Percentiles rank a stretch among this genome's conserved stretches.
Evolutionary conservation across 2,888 invertebrate species (phyloP).

Genomic region (Eretmocerus hayati): DNA sequence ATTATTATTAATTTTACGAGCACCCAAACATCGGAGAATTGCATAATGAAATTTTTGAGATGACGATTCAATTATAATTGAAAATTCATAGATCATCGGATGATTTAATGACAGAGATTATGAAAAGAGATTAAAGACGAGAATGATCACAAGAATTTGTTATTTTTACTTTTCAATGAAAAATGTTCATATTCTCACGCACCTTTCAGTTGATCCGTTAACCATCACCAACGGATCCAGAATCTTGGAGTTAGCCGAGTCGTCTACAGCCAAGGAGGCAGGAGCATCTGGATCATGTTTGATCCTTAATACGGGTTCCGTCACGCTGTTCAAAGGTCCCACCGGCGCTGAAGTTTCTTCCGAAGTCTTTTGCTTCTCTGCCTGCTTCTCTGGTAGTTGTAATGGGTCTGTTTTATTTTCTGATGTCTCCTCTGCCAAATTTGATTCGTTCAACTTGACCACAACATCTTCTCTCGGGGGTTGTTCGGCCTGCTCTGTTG

Average conservation of each 20-base stretch:
- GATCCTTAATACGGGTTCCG: neutral
- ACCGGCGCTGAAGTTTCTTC: too few relatives aligned
- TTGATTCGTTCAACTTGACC: neutral
- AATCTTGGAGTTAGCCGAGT: conserved; percentile 26
- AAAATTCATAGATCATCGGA: too few relatives aligned
- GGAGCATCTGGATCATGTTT: conserved; percentile 10
- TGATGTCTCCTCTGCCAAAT: neutral
- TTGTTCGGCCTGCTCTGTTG: conserved; percentile 2
- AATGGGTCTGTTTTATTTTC: conserved; percentile 10
- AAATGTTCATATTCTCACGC: neutral
- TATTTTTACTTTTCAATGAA: too few relatives aligned
- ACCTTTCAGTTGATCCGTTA: conserved; percentile 18
- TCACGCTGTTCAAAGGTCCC: neutral
- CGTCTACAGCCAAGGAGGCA: conserved; percentile 10
- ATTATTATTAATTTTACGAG: too few relatives aligned
- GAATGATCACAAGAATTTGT: too few relatives aligned
- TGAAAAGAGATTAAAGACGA: too few relatives aligned
- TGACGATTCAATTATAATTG: too few relatives aligned
- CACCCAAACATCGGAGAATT: too few relatives aligned
- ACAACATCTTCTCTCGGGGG: conserved; percentile 1
- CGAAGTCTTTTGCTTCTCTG: neutral
- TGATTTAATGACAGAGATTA: too few relatives aligned
- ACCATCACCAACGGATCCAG: conserved; percentile 31
- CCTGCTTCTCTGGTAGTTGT: conserved; percentile 5
- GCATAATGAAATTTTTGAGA: too few relatives aligned